Evolutionary conservation across 2,113 vertebrate species (phyloP).

Genomic region (Heterotilapia buettikoferi): DNA sequence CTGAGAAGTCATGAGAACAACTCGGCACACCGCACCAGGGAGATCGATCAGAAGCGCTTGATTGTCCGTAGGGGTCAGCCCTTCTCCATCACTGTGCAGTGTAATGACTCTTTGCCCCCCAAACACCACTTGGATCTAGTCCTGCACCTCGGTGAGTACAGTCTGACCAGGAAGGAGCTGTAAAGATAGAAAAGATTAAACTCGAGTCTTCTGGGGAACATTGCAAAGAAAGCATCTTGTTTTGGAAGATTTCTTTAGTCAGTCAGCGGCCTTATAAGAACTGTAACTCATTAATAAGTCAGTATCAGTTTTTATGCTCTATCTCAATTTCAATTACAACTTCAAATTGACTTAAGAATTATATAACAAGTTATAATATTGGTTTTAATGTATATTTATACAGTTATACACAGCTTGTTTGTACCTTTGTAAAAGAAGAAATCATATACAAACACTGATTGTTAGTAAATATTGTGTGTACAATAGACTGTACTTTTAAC

Average conservation of each 20-base stretch:
- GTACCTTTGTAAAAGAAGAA: background rate
- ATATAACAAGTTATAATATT: background rate
- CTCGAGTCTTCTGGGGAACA: background rate
- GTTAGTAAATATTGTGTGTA: background rate
- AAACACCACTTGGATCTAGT: conserved; percentile 57
- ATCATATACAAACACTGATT: background rate
- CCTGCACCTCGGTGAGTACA: conserved; percentile 68
- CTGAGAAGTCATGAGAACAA: conserved; percentile 73
- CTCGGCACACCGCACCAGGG: conserved; percentile 74
- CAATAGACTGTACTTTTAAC: background rate
- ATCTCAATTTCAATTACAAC: background rate
- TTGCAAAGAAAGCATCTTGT: background rate
- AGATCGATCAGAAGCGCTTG: conserved; percentile 69
- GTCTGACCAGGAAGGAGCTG: background rate
- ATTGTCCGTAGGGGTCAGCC: conserved; percentile 79
- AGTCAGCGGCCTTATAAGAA: background rate
- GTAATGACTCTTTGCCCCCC: conserved; percentile 54
- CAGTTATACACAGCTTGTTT: background rate
- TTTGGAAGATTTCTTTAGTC: background rate
- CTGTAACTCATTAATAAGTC: background rate
- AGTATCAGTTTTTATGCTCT: background rate
- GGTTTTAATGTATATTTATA: background rate
- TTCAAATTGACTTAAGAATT: background rate
- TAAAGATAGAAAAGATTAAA: accelerated
- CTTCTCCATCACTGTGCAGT: conserved; percentile 73